Evolutionary conservation across 2,888 invertebrate genomes (phyloP).

Genomic region (Standfussiana lucernea): DNA sequence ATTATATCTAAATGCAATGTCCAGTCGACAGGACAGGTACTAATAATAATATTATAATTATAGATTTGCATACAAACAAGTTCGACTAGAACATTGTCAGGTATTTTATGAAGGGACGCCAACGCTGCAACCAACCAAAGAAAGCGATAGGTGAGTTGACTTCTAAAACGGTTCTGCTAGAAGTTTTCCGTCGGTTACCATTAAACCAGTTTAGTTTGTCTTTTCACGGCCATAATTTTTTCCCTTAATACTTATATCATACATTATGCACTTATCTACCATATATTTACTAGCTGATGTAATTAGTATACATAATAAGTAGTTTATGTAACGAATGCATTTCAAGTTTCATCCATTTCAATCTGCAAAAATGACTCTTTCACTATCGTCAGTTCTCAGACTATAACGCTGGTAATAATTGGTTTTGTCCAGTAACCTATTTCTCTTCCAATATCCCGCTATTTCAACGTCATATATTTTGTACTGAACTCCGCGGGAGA

Average conservation of each 20-base stretch:
- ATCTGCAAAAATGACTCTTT: not conserved
- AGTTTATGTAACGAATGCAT: not conserved
- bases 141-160: not conserved
- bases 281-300: not conserved
- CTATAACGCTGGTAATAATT: constrained; percentile 26
- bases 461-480: constrained; percentile 49
- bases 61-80: constrained; percentile 36
- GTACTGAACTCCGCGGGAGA: constrained; percentile 46
- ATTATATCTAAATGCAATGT: constrained; percentile 56
- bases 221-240: not conserved
- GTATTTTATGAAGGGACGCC: constrained; percentile 14
- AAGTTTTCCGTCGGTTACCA: not conserved
- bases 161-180: not conserved
- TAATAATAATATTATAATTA: constrained; percentile 28
- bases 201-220: not conserved
- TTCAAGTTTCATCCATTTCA: not conserved
- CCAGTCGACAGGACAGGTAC: constrained; percentile 28
- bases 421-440: constrained; percentile 20
- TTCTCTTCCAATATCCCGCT: constrained; percentile 42
- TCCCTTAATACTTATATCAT: not conserved
- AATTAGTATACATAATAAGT: not conserved
- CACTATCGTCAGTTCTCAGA: not conserved
- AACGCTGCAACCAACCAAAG: not conserved
- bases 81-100: constrained; percentile 6
- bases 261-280: not conserved